phyloP scores from a whole-genome alignment of 2,113 vertebrate species.

The Ophthalmolycus amberensis region DNA sequence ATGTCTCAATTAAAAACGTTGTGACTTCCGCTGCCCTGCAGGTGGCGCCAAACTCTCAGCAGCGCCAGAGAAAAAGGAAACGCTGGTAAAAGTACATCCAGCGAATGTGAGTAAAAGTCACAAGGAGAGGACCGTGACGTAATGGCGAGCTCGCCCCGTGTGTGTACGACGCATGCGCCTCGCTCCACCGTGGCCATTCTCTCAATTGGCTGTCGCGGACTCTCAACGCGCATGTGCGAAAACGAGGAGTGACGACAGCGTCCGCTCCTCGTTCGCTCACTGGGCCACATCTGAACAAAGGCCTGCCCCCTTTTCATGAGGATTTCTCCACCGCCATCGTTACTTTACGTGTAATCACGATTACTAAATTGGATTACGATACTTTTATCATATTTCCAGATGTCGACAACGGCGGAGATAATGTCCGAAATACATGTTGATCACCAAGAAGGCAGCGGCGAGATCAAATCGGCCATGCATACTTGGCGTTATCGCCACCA shows the following conservation, averaged over 20 bases:
- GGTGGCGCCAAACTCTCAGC: slow-evolving; percentile 51
- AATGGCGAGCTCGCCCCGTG: accelerated
- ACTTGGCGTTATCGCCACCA: slow-evolving; percentile 82
- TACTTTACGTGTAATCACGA: slow-evolving; percentile 83
- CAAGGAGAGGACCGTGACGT: neutral
- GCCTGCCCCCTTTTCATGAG: slow-evolving; percentile 80
- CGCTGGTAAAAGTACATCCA: slow-evolving; percentile 3
- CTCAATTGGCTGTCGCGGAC: accelerated
- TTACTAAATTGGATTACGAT: slow-evolving; percentile 82
- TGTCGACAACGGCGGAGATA: neutral
- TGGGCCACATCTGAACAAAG: slow-evolving; percentile 64
- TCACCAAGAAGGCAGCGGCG: slow-evolving; percentile 55
- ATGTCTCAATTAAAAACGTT: neutral
- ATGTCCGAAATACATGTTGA: slow-evolving; percentile 65
- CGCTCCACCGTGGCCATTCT: accelerated
- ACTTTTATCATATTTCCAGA: slow-evolving; percentile 61
- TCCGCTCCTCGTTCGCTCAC: neutral
- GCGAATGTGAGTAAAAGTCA: neutral
- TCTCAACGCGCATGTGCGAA: neutral
- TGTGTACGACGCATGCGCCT: neutral
- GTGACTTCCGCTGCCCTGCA: neutral
- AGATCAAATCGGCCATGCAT: slow-evolving; percentile 76
- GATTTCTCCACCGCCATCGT: slow-evolving; percentile 72
- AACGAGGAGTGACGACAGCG: accelerated
- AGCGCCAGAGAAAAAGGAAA: slow-evolving; percentile 7